These are phyloP conservation scores for Clinocottus analis DNA, from an alignment of 2,113 vertebrate genomes.

Conservation along the genomic window DNA sequence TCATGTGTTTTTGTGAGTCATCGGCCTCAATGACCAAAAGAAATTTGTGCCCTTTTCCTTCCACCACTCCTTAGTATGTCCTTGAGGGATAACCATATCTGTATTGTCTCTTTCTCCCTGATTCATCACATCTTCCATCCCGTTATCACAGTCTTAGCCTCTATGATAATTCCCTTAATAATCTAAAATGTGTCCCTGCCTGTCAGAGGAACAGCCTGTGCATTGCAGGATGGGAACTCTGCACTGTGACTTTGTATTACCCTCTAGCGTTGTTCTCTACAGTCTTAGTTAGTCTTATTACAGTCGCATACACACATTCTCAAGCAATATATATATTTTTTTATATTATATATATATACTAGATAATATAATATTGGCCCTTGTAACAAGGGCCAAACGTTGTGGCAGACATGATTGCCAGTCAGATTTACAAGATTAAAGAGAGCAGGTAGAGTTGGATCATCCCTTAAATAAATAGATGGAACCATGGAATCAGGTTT, in stretches of 20 bases:
- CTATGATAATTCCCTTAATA: conserved; percentile 22
- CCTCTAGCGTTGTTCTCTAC: conserved; percentile 36
- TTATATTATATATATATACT: neutral
- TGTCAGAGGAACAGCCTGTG: conserved; percentile 37
- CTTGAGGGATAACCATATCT: conserved; percentile 45
- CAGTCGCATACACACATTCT: neutral
- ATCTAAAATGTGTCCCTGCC: conserved; percentile 15
- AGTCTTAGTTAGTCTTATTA: conserved; percentile 21
- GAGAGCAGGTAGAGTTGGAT: conserved; percentile 13
- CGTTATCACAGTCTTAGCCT: conserved; percentile 20
- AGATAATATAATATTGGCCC: too few species aligned
- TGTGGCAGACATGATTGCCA: conserved; percentile 5
- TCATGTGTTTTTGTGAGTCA: conserved; percentile 7
- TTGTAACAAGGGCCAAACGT: conserved; percentile 12
- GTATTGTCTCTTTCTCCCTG: conserved; percentile 18
- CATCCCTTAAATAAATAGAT: conserved; percentile 36
- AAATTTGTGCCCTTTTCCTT: neutral
- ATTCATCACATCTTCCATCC: conserved; percentile 5
- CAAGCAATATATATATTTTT: neutral
- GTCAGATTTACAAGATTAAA: conserved; percentile 9
- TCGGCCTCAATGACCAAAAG: neutral
- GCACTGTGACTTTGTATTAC: conserved; percentile 40
- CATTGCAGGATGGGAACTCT: conserved; percentile 31
- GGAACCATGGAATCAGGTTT: conserved; percentile 25
- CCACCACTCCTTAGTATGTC: neutral